These are phyloP conservation scores for Sphaeramia orbicularis DNA, from an alignment of 2,797 vertebrate species.

Conservation along the genomic window DNA sequence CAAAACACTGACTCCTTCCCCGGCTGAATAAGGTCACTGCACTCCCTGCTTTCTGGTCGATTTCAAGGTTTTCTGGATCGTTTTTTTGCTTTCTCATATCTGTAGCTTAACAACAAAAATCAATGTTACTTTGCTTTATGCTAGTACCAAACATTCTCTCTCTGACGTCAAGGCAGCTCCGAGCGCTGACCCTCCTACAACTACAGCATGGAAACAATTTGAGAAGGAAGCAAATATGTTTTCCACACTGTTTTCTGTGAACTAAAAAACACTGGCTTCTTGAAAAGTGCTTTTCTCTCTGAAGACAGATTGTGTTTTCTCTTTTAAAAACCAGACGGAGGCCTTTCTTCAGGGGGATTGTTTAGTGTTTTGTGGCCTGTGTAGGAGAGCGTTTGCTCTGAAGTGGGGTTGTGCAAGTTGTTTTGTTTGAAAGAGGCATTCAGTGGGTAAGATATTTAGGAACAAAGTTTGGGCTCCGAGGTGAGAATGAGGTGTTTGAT, in stretches of 20 bases:
- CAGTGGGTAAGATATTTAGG: conserved; percentile 33
- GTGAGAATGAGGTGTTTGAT: conserved; percentile 49
- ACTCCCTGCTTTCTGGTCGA: conserved; percentile 8
- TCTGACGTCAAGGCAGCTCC: conserved; percentile 31
- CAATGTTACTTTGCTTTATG: conserved; percentile 39
- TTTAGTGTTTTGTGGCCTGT: conserved; percentile 63
- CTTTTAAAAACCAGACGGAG: conserved; percentile 47
- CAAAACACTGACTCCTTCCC: conserved; percentile 19
- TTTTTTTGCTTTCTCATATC: conserved; percentile 15
- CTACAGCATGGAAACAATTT: conserved; percentile 47
- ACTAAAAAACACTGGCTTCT: conserved; percentile 55
- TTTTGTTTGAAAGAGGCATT: conserved; percentile 47
- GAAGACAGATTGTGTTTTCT: conserved; percentile 50
- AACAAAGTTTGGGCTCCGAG: conserved; percentile 36
- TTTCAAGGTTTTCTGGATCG: conserved; percentile 25
- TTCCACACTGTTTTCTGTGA: conserved; percentile 52
- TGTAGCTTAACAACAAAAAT: conserved; percentile 28
- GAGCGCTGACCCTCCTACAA: conserved; percentile 24
- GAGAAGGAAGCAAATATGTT: conserved; percentile 53
- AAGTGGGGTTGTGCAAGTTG: conserved; percentile 50
- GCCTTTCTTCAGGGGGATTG: conserved; percentile 52
- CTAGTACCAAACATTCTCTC: conserved; percentile 23
- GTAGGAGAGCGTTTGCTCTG: conserved; percentile 51
- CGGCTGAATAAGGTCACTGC: conserved; percentile 19
- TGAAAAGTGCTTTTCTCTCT: conserved; percentile 63